phyloP scores from a whole-genome alignment of 2,888 invertebrate species.

The Eupeodes latifasciatus region DNA sequence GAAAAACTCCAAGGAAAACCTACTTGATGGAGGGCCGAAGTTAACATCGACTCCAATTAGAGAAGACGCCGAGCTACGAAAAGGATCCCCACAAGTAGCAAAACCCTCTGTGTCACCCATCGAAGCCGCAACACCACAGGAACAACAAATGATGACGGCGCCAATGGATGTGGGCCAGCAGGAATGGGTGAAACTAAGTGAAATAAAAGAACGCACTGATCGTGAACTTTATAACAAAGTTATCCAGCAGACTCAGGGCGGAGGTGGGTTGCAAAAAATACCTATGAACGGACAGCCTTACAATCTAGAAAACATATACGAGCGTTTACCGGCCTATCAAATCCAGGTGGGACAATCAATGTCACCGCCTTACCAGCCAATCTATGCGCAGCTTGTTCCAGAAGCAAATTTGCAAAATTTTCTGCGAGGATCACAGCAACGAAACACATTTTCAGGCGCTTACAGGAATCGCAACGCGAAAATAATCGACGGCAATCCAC shows the following conservation, averaged over 20 bases:
- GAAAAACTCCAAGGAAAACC: slow-evolving; percentile 77
- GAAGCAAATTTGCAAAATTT: slow-evolving; percentile 78
- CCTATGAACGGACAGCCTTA: slow-evolving; percentile 30
- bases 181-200: slow-evolving; percentile 82
- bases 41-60: slow-evolving; percentile 79
- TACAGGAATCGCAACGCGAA: slow-evolving; percentile 80
- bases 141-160: slow-evolving; percentile 18
- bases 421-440: slow-evolving; percentile 81
- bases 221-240: slow-evolving; percentile 81
- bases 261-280: neutral
- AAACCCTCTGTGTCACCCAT: slow-evolving; percentile 65
- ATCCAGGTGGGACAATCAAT: slow-evolving; percentile 65
- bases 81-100: slow-evolving; percentile 44
- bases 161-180: slow-evolving; percentile 78
- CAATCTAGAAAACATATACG: slow-evolving; percentile 81
- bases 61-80: slow-evolving; percentile 50
- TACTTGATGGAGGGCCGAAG: slow-evolving; percentile 78
- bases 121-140: slow-evolving; percentile 52
- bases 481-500: slow-evolving; percentile 79
- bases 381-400: slow-evolving; percentile 72
- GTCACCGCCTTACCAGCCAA: slow-evolving; percentile 64
- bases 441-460: slow-evolving; percentile 82
- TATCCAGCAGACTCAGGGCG: slow-evolving; percentile 79
- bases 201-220: slow-evolving; percentile 83
- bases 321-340: slow-evolving; percentile 78